These are phyloP conservation scores for Pollicipes pollicipes DNA, from an alignment of 1,140 invertebrate genomes.

Conservation along the genomic window DNA sequence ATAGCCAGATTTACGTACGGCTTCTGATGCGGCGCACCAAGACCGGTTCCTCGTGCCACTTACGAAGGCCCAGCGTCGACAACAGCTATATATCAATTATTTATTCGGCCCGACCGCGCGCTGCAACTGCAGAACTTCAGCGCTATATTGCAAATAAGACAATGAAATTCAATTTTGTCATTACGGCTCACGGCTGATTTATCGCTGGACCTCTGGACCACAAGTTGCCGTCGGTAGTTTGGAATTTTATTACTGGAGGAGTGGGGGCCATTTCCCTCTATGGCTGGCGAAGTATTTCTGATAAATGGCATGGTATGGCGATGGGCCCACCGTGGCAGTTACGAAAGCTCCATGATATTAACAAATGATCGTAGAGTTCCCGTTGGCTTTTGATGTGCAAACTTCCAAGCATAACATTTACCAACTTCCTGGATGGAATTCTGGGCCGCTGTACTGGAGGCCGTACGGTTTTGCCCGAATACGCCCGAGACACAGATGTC, in stretches of 20 bases:
- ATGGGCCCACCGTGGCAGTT: background rate
- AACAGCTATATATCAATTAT: background rate
- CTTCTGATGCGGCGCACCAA: background rate
- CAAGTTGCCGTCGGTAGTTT: background rate
- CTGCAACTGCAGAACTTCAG: background rate
- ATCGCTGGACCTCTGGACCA: background rate
- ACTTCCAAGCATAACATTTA: background rate
- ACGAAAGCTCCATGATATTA: background rate
- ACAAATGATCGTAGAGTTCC: background rate
- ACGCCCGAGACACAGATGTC: too few relatives aligned
- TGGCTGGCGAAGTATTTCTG: background rate
- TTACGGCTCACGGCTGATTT: background rate
- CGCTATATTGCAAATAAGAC: background rate
- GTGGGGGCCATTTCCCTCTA: background rate
- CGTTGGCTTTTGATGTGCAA: background rate
- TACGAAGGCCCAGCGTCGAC: background rate
- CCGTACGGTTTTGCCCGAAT: too few relatives aligned
- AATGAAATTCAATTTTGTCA: constrained; percentile 2
- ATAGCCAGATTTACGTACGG: background rate
- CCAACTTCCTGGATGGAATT: too few relatives aligned
- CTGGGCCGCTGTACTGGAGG: too few relatives aligned
- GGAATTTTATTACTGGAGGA: background rate
- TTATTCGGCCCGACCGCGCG: background rate
- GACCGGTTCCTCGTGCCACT: background rate
- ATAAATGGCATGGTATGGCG: background rate